These are phyloP conservation scores for Tricholauxania praeusta DNA, from an alignment of 2,888 invertebrate species.

Conservation along the genomic window DNA sequence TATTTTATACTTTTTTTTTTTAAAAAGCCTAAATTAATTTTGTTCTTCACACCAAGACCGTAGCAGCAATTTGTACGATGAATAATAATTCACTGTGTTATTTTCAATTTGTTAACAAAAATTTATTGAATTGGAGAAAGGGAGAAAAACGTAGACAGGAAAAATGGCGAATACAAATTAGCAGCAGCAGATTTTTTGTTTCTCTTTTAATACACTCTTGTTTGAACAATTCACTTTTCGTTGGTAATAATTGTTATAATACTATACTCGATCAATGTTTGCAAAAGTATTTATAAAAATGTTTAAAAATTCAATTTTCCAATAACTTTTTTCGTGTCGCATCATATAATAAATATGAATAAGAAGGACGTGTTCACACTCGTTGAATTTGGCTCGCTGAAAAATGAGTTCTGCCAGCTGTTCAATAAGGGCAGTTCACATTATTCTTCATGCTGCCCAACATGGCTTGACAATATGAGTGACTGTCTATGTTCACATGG, in stretches of 20 bases:
- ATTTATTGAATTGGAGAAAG: not conserved
- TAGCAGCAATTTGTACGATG: slow-evolving; percentile 15
- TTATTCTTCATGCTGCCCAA: too few relatives aligned
- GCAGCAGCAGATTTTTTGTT: not conserved
- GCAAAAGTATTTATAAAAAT: slow-evolving; percentile 7
- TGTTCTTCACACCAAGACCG: slow-evolving; percentile 16
- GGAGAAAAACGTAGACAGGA: slow-evolving; percentile 24
- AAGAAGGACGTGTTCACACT: too few relatives aligned
- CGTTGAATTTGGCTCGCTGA: too few relatives aligned
- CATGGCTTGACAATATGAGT: too few relatives aligned
- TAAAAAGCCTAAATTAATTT: slow-evolving; percentile 28
- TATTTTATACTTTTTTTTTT: slow-evolving; percentile 64
- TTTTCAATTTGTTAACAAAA: slow-evolving; percentile 13
- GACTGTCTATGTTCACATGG: too few relatives aligned
- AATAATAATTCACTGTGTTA: slow-evolving; percentile 21
- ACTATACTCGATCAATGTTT: not conserved
- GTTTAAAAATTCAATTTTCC: slow-evolving; percentile 22
- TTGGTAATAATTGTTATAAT: not conserved
- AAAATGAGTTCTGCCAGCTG: too few relatives aligned
- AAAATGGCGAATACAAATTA: slow-evolving; percentile 38
- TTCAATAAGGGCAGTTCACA: too few relatives aligned
- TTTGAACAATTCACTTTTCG: slow-evolving; percentile 1
- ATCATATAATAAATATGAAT: slow-evolving; percentile 17
- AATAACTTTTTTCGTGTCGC: slow-evolving; percentile 21
- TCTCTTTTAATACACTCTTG: slow-evolving; percentile 13